Evolutionary conservation across 2,113 vertebrate genomes (phyloP).

Genomic region (Acanthochromis polyacanthus): DNA sequence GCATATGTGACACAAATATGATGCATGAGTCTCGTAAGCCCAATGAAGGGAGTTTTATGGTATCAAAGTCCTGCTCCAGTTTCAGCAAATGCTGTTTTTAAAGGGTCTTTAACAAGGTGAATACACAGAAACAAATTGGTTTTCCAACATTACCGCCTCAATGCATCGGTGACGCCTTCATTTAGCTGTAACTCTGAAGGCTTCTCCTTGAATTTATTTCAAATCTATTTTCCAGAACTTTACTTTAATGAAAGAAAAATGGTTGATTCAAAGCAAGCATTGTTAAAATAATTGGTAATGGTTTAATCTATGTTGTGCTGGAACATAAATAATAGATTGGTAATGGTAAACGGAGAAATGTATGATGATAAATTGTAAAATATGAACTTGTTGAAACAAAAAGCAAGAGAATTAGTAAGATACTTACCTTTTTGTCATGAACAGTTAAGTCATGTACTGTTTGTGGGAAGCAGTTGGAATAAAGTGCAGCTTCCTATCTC

Average conservation of each 20-base stretch:
- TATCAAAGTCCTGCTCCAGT: slow-evolving; percentile 54
- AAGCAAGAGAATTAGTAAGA: neutral
- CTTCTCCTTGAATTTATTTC: slow-evolving; percentile 5
- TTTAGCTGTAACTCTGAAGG: neutral
- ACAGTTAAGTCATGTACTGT: neutral
- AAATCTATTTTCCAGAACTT: neutral
- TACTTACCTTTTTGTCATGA: slow-evolving; percentile 43
- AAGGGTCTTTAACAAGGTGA: slow-evolving; percentile 13
- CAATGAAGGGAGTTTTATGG: slow-evolving; percentile 33
- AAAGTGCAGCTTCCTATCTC: slow-evolving; percentile 21
- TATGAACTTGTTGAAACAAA: neutral
- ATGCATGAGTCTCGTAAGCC: neutral
- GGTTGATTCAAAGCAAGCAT: neutral
- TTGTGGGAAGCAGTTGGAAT: neutral
- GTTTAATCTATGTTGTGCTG: neutral
- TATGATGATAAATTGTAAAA: neutral
- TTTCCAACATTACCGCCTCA: neutral
- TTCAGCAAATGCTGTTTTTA: slow-evolving; percentile 23
- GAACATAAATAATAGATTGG: neutral
- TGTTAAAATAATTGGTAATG: neutral
- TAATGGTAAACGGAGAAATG: neutral
- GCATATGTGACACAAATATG: no score
- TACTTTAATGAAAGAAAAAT: neutral
- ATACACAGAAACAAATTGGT: neutral
- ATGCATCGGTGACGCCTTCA: neutral